A percentile compares a stretch with the other conserved stretches of the same genome.
phyloP scores from a whole-genome alignment of 2,797 vertebrate species.

The Sus cebifrons region DNA sequence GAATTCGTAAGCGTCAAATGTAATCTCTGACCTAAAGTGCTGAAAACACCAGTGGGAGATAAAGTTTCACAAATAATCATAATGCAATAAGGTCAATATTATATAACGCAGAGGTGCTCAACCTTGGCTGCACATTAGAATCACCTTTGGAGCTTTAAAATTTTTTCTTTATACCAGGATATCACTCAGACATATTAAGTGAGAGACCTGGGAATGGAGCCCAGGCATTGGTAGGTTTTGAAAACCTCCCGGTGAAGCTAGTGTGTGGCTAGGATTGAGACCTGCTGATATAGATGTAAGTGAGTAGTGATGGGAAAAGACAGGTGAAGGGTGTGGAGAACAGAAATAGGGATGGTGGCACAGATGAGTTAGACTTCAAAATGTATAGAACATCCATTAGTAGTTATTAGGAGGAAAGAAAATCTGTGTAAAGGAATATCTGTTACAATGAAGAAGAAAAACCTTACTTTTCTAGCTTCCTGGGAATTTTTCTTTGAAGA shows the following conservation, averaged over 20 bases:
- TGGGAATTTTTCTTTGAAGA: conserved; percentile 21
- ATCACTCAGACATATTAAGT: not conserved
- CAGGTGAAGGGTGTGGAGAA: not conserved
- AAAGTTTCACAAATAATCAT: conserved; percentile 32
- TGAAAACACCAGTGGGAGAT: not conserved
- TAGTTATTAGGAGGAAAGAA: not conserved
- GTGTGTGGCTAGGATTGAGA: not conserved
- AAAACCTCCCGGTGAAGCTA: not conserved
- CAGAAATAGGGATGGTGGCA: not conserved
- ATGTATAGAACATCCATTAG: not conserved
- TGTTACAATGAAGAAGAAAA: not conserved
- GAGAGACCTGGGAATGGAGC: not conserved
- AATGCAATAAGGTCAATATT: not conserved
- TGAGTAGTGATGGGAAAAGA: not conserved
- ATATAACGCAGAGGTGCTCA: not conserved
- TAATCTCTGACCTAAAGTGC: not conserved
- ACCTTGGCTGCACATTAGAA: not conserved
- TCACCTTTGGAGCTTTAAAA: conserved; percentile 14
- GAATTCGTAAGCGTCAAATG: not conserved
- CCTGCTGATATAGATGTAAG: not conserved
- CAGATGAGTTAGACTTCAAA: not conserved
- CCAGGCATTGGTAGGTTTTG: not conserved
- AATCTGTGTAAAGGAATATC: not conserved
- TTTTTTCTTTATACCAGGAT: not conserved
- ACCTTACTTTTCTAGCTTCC: not conserved